Evolutionary conservation across 1,140 invertebrate genomes (phyloP).

Genomic region (Drosophila micromelanica): DNA sequence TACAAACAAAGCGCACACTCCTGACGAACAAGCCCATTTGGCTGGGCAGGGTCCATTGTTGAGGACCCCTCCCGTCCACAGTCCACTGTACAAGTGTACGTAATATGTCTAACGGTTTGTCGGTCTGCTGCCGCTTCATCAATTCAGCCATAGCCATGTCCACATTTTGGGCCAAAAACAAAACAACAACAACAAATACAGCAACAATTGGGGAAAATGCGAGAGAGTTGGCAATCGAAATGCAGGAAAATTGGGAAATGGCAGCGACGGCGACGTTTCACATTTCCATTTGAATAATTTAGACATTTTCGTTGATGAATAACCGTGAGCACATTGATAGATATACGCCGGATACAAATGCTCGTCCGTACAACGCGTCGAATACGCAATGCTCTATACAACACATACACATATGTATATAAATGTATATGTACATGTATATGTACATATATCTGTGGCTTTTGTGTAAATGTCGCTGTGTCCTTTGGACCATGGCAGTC

Average conservation of each 20-base stretch:
- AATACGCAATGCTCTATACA: slow-evolving; percentile 36
- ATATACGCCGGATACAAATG: slow-evolving; percentile 54
- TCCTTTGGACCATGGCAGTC: slow-evolving; percentile 13
- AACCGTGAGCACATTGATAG: slow-evolving; percentile 80
- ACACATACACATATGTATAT: slow-evolving; percentile 4
- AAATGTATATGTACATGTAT: not conserved
- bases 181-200: slow-evolving; percentile 47
- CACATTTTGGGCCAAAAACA: slow-evolving; percentile 49
- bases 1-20: slow-evolving; percentile 44
- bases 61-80: slow-evolving; percentile 19
- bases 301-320: slow-evolving; percentile 82
- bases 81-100: slow-evolving; percentile 39
- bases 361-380: slow-evolving; percentile 11
- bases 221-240: slow-evolving; percentile 33
- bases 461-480: slow-evolving; percentile 11
- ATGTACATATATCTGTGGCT: not conserved
- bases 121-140: slow-evolving; percentile 75
- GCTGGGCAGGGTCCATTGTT: slow-evolving; percentile 59
- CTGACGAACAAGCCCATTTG: slow-evolving; percentile 54
- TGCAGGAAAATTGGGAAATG: slow-evolving; percentile 8
- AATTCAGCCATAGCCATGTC: slow-evolving; percentile 67
- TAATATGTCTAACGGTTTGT: slow-evolving; percentile 67
- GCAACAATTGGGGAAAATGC: slow-evolving; percentile 26
- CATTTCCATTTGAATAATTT: slow-evolving; percentile 82
- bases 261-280: slow-evolving; percentile 59